Evolutionary conservation across 2,888 invertebrate genomes (phyloP).

Genomic region (Rhimphoctona megacephalus): DNA sequence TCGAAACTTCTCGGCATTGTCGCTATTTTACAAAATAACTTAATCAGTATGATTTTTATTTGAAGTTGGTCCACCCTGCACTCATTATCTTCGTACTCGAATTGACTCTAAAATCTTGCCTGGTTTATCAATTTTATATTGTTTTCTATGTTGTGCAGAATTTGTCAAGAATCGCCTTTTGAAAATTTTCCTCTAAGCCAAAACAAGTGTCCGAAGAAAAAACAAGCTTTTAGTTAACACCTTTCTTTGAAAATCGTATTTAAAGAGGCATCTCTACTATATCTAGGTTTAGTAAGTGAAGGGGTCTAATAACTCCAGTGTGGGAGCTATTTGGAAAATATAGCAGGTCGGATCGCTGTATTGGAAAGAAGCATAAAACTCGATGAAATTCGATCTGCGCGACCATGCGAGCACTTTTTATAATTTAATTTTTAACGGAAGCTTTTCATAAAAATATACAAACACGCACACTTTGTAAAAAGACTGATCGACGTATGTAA

Average conservation of each 20-base stretch:
- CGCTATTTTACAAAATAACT: no score
- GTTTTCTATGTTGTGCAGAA: neutral
- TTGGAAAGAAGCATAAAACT: constrained; percentile 27
- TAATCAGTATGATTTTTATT: neutral
- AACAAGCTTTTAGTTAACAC: no score
- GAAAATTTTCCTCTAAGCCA: neutral
- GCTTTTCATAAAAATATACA: constrained; percentile 51
- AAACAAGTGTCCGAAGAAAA: neutral
- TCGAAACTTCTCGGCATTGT: neutral
- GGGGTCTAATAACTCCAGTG: constrained; percentile 55
- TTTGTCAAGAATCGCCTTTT: neutral
- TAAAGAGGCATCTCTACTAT: no score
- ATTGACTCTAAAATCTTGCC: neutral
- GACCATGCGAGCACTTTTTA: constrained; percentile 54
- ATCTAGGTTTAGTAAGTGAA: neutral
- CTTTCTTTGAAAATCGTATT: no score
- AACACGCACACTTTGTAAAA: neutral
- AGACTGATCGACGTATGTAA: constrained; percentile 46
- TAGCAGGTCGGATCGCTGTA: constrained; percentile 35
- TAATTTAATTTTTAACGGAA: constrained; percentile 63
- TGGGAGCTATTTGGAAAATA: constrained; percentile 37
- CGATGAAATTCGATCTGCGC: constrained; percentile 59
- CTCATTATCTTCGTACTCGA: neutral
- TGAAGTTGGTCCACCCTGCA: neutral
- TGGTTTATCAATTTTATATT: neutral